A percentile compares a stretch with the other conserved stretches of the same genome.
Evolutionary conservation across 2,797 vertebrate genomes (phyloP).

Genomic region (Propithecus deckenii): DNA sequence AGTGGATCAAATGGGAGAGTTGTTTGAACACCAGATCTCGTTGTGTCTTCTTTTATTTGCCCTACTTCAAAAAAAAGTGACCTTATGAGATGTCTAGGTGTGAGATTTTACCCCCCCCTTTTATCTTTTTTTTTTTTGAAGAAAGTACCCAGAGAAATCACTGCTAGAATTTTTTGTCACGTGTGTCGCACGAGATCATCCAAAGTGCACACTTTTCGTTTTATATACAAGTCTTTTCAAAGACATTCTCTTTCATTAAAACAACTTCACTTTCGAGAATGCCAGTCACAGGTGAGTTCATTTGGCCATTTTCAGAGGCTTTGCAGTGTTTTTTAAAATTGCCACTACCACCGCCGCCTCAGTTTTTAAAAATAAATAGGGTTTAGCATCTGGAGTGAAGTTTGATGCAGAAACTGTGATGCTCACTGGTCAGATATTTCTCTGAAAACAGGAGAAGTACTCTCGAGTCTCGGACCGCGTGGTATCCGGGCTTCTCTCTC

Average conservation of each 20-base stretch:
- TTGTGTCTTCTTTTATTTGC: conserved; percentile 59
- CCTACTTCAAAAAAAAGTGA: conserved; percentile 37
- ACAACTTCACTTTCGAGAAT: neutral
- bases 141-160: neutral
- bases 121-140: neutral
- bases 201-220: neutral
- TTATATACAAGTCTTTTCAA: neutral
- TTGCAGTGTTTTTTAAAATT: neutral
- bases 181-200: neutral
- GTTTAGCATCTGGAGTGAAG: neutral
- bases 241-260: neutral
- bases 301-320: neutral
- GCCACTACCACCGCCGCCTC: no score
- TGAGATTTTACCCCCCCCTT: neutral
- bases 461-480: neutral
- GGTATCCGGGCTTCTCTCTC: neutral
- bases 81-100: neutral
- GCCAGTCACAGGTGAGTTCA: neutral
- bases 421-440: neutral
- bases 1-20: neutral
- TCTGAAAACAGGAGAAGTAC: neutral
- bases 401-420: neutral
- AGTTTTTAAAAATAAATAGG: neutral
- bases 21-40: conserved; percentile 35
- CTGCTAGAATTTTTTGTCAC: neutral